Evolutionary conservation across 2,797 vertebrate genomes (phyloP).

Genomic region (Coregonus sp.): DNA sequence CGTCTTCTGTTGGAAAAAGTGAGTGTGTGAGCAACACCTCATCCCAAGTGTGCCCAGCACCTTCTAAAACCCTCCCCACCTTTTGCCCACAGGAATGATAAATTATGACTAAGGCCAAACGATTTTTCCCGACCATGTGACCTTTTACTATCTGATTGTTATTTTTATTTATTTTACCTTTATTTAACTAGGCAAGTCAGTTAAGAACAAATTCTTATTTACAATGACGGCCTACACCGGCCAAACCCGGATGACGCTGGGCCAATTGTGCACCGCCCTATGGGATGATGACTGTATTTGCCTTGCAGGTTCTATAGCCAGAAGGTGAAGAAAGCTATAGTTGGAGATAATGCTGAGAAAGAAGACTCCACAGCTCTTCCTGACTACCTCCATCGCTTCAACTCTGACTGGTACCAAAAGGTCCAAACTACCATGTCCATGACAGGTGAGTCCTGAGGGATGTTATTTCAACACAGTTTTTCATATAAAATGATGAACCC

Average conservation of each 20-base stretch:
- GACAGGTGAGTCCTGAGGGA: slow-evolving; percentile 1
- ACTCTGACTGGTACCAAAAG: slow-evolving; percentile 13
- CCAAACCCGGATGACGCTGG: no score
- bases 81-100: not conserved
- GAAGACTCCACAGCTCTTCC: not conserved
- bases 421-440: not conserved
- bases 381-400: not conserved
- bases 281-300: not conserved
- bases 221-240: no score
- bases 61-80: not conserved
- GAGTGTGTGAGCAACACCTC: not conserved
- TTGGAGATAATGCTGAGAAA: not conserved
- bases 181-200: no score
- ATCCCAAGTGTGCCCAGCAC: not conserved
- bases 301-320: slow-evolving; percentile 6
- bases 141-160: not conserved
- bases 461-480: not conserved
- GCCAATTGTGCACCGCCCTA: no score
- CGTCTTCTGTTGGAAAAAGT: slow-evolving; percentile 42
- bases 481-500: not conserved
- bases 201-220: no score
- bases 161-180: no score
- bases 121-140: not conserved
- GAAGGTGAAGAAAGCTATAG: not conserved
- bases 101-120: not conserved